Conservation (phyloP, 1,140 invertebrate genomes). For the Zelostemma sp. region DNA sequence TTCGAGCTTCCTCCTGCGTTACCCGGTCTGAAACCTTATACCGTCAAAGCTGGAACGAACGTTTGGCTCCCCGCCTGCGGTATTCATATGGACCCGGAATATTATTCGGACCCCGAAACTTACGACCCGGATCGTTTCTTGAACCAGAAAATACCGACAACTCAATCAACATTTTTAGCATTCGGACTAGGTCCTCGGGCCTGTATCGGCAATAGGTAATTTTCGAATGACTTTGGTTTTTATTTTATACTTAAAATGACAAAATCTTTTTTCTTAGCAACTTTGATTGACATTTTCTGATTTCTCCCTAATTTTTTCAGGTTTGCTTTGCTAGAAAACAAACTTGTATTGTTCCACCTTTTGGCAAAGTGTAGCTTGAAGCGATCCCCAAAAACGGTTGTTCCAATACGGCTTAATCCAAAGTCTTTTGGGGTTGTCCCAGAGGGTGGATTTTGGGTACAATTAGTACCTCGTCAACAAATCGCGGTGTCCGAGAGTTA, state of each 20-base stretch:
- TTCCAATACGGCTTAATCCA: too few species aligned
- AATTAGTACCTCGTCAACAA: too few species aligned
- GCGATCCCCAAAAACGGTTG: slow-evolving; percentile 32
- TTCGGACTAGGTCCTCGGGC: slow-evolving; percentile 39
- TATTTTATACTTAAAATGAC: too few species aligned
- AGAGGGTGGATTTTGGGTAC: too few species aligned
- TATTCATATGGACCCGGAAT: slow-evolving; percentile 37
- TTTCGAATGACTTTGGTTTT: too few species aligned
- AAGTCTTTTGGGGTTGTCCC: too few species aligned
- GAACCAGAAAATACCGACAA: slow-evolving; percentile 56
- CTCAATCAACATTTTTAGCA: slow-evolving; percentile 26
- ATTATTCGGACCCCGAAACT: slow-evolving; percentile 67
- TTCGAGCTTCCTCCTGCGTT: slow-evolving; percentile 27
- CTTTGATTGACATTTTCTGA: too few species aligned
- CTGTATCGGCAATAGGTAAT: slow-evolving; percentile 64
- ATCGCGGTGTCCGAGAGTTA: too few species aligned
- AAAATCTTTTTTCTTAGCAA: too few species aligned
- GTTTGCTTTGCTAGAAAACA: slow-evolving; percentile 52
- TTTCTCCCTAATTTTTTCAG: too few species aligned
- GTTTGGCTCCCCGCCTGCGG: slow-evolving; percentile 22
- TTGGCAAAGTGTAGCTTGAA: slow-evolving; percentile 40
- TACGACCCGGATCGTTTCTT: slow-evolving; percentile 71
- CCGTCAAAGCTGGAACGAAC: slow-evolving; percentile 14
- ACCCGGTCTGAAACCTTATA: slow-evolving; percentile 17
- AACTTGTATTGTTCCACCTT: slow-evolving; percentile 48